These are phyloP conservation scores for Acanthurus leucopareius DNA, from an alignment of 2,797 vertebrate genomes.

Conservation along the genomic window DNA sequence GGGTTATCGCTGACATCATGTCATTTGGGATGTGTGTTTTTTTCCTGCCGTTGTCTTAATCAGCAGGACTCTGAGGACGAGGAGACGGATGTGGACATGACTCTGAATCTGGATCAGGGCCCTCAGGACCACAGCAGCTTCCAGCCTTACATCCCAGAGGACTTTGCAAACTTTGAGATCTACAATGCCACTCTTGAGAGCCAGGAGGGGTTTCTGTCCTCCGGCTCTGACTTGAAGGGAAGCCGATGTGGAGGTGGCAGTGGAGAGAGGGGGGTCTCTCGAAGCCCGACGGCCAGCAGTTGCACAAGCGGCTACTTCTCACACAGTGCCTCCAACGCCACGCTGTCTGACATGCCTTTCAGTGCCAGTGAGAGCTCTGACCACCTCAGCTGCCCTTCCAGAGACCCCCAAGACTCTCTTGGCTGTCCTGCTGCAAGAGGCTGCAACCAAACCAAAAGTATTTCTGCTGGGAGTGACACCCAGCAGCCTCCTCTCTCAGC, in stretches of 20 bases:
- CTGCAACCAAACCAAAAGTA: slow-evolving; percentile 81
- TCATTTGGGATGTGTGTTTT: slow-evolving; percentile 42
- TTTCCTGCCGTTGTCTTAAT: slow-evolving; percentile 62
- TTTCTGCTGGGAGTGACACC: slow-evolving; percentile 79
- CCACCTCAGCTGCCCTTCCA: slow-evolving; percentile 86
- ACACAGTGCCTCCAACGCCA: slow-evolving; percentile 96
- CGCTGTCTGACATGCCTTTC: slow-evolving; percentile 93
- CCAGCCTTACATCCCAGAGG: slow-evolving; percentile 92
- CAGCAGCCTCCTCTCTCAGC: slow-evolving; percentile 46
- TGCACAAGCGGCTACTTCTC: slow-evolving; percentile 98
- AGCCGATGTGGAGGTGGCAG: slow-evolving; percentile 58
- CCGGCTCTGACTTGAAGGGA: slow-evolving; percentile 59
- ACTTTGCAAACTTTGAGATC: slow-evolving; percentile 98
- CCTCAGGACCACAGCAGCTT: slow-evolving; percentile 82
- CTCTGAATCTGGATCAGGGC: slow-evolving; percentile 71
- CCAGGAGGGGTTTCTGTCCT: slow-evolving; percentile 63
- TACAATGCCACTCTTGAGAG: slow-evolving; percentile 95
- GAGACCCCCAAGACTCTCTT: slow-evolving; percentile 83
- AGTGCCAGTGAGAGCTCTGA: slow-evolving; percentile 94
- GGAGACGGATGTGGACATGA: slow-evolving; percentile 84
- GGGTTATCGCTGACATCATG: slow-evolving; percentile 32
- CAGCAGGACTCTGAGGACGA: slow-evolving; percentile 97
- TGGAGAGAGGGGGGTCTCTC: slow-evolving; percentile 89
- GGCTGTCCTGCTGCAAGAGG: slow-evolving; percentile 59
- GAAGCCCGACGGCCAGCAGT: slow-evolving; percentile 96